Conservation (phyloP, 2,113 vertebrate species). For the Mesoclemmys tuberculata region DNA sequence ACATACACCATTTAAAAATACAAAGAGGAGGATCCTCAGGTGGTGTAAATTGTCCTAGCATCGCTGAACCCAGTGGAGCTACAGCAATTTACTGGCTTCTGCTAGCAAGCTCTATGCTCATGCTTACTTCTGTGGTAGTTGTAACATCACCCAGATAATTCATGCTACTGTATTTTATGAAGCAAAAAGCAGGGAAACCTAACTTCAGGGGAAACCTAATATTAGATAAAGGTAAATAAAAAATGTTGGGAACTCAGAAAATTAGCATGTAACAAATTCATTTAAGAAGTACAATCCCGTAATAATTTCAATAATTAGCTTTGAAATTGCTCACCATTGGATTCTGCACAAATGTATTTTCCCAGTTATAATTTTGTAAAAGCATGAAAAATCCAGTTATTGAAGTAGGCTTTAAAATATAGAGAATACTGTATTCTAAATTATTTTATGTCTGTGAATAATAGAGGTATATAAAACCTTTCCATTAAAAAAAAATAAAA, state of each 20-base stretch:
- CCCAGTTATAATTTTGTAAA: conserved; percentile 1
- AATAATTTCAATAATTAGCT: background rate
- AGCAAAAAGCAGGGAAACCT: background rate
- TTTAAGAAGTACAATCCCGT: background rate
- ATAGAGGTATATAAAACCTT: background rate
- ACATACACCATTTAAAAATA: rapidly evolving
- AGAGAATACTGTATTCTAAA: background rate
- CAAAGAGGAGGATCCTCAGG: background rate
- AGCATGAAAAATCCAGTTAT: background rate
- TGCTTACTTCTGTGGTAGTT: background rate
- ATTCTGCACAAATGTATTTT: background rate
- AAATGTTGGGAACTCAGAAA: background rate
- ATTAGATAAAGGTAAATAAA: background rate
- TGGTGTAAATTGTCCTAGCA: background rate
- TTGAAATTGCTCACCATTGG: background rate
- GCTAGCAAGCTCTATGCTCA: background rate
- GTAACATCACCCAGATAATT: background rate
- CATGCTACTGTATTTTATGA: background rate
- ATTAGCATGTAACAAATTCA: background rate
- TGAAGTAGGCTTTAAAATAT: background rate
- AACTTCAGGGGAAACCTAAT: background rate
- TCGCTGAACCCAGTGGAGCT: background rate
- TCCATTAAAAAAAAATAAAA: background rate
- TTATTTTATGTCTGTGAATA: background rate
- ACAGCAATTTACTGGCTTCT: background rate